These are phyloP conservation scores for Platypus cylindrus DNA, from an alignment of 2,888 invertebrate species.

Conservation along the genomic window DNA sequence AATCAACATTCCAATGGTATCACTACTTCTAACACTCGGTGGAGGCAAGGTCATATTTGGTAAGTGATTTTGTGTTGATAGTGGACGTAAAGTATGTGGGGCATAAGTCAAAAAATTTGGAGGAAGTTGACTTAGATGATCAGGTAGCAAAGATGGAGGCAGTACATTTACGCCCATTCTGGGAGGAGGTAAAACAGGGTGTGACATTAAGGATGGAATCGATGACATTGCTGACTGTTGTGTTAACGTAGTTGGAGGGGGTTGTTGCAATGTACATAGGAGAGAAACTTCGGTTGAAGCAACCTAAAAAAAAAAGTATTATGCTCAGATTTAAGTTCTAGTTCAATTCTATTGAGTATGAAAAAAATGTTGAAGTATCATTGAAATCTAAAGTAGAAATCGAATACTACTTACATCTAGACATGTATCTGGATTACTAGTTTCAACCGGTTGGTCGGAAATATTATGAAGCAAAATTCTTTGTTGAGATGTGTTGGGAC, in stretches of 20 bases:
- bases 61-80: too few relatives aligned
- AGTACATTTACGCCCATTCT: conserved; percentile 24
- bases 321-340: too few relatives aligned
- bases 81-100: too few relatives aligned
- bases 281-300: background rate
- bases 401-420: too few relatives aligned
- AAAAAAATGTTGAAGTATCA: too few relatives aligned
- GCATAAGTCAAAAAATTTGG: conserved; percentile 29
- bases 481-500: background rate
- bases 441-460: background rate
- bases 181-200: conserved; percentile 33
- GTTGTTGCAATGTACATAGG: background rate
- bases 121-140: conserved; percentile 22
- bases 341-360: too few relatives aligned
- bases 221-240: conserved; percentile 1
- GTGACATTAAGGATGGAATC: conserved; percentile 34
- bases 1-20: too few relatives aligned
- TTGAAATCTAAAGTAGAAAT: too few relatives aligned
- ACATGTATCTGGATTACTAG: too few relatives aligned
- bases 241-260: conserved; percentile 3
- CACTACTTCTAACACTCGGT: conserved; percentile 19
- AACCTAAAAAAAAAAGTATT: conserved; percentile 1
- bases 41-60: conserved; percentile 38
- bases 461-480: conserved; percentile 5
- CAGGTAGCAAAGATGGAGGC: conserved; percentile 14